phyloP scores from a whole-genome alignment of 2,113 vertebrate genomes.

The Uria lomvia region DNA sequence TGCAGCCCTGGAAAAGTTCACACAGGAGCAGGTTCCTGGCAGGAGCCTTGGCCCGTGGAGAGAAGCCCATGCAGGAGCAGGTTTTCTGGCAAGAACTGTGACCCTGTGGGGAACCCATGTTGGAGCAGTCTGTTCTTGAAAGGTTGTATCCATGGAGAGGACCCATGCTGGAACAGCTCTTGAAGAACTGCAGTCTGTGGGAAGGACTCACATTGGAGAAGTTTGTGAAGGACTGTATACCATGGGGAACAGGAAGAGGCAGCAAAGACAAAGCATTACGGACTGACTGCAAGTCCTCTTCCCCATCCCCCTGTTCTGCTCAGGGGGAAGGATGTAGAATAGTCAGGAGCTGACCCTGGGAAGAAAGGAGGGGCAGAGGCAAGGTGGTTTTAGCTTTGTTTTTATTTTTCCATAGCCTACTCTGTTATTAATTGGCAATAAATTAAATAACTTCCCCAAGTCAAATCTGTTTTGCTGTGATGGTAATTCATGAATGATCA shows the following conservation, averaged over 20 bases:
- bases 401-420: not conserved
- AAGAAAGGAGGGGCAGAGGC: not conserved
- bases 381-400: not conserved
- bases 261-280: not conserved
- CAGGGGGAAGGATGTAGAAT: not conserved
- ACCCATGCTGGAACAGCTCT: not conserved
- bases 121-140: not conserved
- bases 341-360: not conserved
- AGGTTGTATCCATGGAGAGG: not conserved
- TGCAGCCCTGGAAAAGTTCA: not conserved
- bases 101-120: no score
- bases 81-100: not conserved
- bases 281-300: not conserved
- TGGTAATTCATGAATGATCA: not conserved
- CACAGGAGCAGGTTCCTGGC: not conserved
- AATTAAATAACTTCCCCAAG: not conserved
- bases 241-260: not conserved
- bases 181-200: not conserved
- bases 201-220: not conserved
- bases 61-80: not conserved
- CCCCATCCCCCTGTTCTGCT: rapidly evolving
- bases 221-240: not conserved
- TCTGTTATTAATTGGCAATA: not conserved
- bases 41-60: not conserved
- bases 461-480: not conserved